A percentile compares a stretch with the other conserved stretches of the same genome.
Evolutionary conservation across 2,888 invertebrate genomes (phyloP).

Genomic region (Cantharis lateralis): DNA sequence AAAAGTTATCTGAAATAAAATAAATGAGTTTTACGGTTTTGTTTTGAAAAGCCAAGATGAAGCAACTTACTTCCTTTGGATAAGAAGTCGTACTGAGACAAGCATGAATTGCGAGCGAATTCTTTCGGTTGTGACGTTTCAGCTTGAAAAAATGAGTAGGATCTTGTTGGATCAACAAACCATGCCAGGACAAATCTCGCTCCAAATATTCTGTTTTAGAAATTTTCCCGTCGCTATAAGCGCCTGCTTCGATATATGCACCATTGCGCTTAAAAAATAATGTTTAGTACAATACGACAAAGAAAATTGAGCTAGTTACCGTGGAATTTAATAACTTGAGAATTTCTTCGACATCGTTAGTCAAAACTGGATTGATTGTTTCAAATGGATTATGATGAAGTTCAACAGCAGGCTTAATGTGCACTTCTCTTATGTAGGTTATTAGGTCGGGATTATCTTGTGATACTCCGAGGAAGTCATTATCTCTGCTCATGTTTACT

Average conservation of each 20-base stretch:
- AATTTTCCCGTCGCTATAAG: conserved; percentile 62
- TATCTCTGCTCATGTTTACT: conserved; percentile 78
- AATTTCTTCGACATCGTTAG: conserved; percentile 58
- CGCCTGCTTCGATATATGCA: conserved; percentile 72
- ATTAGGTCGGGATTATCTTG: conserved; percentile 78
- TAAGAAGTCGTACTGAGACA: conserved; percentile 78
- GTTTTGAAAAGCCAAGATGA: not conserved
- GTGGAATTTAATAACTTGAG: conserved; percentile 56
- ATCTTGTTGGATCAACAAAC: conserved; percentile 77
- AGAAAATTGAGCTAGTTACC: conserved; percentile 46
- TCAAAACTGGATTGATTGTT: conserved; percentile 47
- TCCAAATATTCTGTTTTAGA: conserved; percentile 75
- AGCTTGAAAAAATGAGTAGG: conserved; percentile 75
- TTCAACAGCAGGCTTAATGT: conserved; percentile 60
- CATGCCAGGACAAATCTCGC: conserved; percentile 72
- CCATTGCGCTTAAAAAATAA: conserved; percentile 64
- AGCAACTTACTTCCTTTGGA: conserved; percentile 69
- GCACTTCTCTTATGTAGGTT: conserved; percentile 74
- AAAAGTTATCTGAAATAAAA: conserved; percentile 54
- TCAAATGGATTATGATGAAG: conserved; percentile 54
- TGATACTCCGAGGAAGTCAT: conserved; percentile 72
- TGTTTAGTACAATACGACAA: conserved; percentile 45
- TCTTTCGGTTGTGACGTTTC: conserved; percentile 62
- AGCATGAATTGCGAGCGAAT: conserved; percentile 72
- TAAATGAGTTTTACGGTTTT: not conserved